Base-by-base conservation (phyloP, 2,797 vertebrate species). In the Xyrichtys novacula region DNA sequence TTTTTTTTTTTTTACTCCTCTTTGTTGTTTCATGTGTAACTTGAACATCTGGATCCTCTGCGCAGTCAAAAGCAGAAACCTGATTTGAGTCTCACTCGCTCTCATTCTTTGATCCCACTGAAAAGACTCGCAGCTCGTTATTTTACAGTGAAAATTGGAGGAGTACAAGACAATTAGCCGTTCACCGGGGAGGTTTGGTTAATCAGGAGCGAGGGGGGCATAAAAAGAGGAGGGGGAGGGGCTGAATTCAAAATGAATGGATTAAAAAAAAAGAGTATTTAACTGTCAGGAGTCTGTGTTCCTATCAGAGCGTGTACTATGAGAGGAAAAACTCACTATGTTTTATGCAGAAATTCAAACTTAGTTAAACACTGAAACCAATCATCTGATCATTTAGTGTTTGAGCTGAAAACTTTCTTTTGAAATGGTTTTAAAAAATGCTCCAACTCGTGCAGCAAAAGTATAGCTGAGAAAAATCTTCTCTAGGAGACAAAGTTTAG, bases 141-240 rank as follows among this genome's bases (percentile, higher is more conserved):
- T 86, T 89, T 78, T 61, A 36, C 47, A 39, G 77, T 23, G 68
- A 69, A 74, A 74, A 73, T 62, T 64, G 64, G 65, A 71, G 57
- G 57, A 70, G 73, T 52, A 71, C 15, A 31, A 85, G 73, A 85
- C 81, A 85, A 83, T 89, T 81, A 89, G 63, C 58, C 22, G 44
- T 83, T 86, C 84, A 80, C 64, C 1, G 8, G 70, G 72, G 73
- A 75, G 56, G 53, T 78, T 79, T 66, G 59, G 58, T 74, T 76
- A 57, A 77, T 86, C 70, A 72, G 72, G 54, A 14, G 67, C 3
- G 15, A 36, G 36, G 49, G 7, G 32, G 10, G 7, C 4, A 36
- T 19, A 26, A 4, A 5, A 2, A 6, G 20, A 65, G 17, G 54
- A 22, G 57, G 39, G 20, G 14, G 44, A 46, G 39, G 25, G 14